These are phyloP conservation scores for Molossus alvarezi DNA, from an alignment of 2,797 vertebrate genomes.

Conservation along the genomic window DNA sequence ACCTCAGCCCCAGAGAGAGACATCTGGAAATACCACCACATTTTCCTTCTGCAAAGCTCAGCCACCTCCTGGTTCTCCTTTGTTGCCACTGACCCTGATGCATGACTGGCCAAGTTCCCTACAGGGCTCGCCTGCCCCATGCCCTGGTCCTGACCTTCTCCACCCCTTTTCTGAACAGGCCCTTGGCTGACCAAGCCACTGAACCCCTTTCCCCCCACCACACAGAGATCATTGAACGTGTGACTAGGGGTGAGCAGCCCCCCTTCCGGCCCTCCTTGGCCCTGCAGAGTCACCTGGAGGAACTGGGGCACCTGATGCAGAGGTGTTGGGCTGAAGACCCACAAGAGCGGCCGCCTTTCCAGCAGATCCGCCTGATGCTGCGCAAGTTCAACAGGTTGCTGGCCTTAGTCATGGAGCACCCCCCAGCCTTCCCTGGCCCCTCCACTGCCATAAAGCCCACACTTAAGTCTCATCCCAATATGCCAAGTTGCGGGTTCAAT, in stretches of 20 bases:
- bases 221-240: slow-evolving; percentile 95
- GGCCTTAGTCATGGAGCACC: fast-evolving
- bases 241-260: slow-evolving; percentile 94
- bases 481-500: neutral
- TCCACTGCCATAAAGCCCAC: fast-evolving
- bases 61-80: neutral
- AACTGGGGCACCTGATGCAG: slow-evolving; percentile 96
- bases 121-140: neutral
- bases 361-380: slow-evolving; percentile 94
- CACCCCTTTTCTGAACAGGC: neutral
- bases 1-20: neutral
- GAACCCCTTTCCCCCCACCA: neutral
- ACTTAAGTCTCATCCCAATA: neutral
- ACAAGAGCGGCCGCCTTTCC: slow-evolving; percentile 95
- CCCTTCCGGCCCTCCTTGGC: slow-evolving; percentile 93
- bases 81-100: neutral
- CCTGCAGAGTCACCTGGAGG: slow-evolving; percentile 93
- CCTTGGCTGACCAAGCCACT: neutral
- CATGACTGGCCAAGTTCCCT: neutral
- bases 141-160: neutral
- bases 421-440: fast-evolving
- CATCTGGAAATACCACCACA: neutral
- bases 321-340: slow-evolving; percentile 97
- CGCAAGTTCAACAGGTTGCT: slow-evolving; percentile 95
- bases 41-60: neutral